Evolutionary conservation across 2,888 invertebrate genomes (phyloP), one percentile per base, ranked within the genome.

Genomic region (Melipona beecheii): DNA sequence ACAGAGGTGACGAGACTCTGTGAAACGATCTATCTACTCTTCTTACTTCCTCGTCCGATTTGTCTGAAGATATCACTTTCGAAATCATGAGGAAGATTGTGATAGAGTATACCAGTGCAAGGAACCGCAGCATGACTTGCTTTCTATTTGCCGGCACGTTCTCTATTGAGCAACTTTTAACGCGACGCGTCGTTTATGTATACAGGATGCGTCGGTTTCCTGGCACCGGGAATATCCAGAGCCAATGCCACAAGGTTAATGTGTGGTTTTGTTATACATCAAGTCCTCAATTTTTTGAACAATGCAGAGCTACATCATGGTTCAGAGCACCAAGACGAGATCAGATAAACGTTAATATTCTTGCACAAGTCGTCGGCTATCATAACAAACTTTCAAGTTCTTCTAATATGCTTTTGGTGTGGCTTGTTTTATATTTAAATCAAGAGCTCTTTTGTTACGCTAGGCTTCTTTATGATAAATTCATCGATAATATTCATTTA

Each of bases 111-210:
- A 65, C 19, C 31, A 78, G 17, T 19, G 65, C 69, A 24, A 73
- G 58, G 0, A 77, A 11, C 11, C 77, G 83, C 73, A 36, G 64
- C 90, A 89, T 90, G 84, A 81, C 65, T 85, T 80, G 74, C 78
- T 78, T 80, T n/a, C 79, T 82, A 64, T 49, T 17, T 83, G 62
- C 64, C 66, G 77, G 78, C 75, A 74, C 70, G 73, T 31, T 52
- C 71, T 43, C 84, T 85, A 92, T 87, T 91, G 91, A 91, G 86
- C 85, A 86, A 87, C 75, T 89, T 83, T 84, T 81, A 86, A 84
- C 78, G 71, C 81, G 58, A 68, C 58, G 66, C 50, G 54, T 65
- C 75, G 81, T 79, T 90, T 91, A 91, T 89, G 88, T 88, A 88
- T 66, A 71, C 90, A 90, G 91, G 90, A 91, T 89, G 87, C 81